phyloP scores from a whole-genome alignment of 2,113 vertebrate genomes.

The Morone chrysops region DNA sequence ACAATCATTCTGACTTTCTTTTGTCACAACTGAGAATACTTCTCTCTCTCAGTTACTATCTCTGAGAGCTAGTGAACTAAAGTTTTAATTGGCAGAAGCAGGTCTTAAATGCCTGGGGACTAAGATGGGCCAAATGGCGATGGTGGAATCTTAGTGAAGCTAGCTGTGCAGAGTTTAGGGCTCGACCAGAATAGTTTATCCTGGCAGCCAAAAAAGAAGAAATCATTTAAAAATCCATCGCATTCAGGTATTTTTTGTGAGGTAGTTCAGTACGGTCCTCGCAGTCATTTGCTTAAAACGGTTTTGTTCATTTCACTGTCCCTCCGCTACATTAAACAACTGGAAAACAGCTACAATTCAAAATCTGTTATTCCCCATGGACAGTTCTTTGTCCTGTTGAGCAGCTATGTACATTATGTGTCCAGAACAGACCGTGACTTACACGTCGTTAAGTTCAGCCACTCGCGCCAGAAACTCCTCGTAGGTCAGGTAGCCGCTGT shows the following conservation, averaged over 20 bases:
- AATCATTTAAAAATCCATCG: not conserved
- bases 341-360: not conserved
- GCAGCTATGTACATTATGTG: not conserved
- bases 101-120: not conserved
- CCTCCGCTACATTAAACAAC: not conserved
- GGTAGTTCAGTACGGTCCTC: not conserved
- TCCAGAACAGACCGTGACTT: constrained; percentile 73
- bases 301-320: not conserved
- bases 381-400: not conserved
- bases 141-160: not conserved
- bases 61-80: not conserved
- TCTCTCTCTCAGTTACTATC: not conserved
- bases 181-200: not conserved
- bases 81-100: constrained; percentile 13
- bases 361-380: no score
- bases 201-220: not conserved
- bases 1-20: not conserved
- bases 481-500: constrained; percentile 94
- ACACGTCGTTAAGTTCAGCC: constrained; percentile 97
- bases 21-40: not conserved
- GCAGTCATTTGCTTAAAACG: not conserved
- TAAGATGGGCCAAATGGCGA: not conserved
- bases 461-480: constrained; percentile 98
- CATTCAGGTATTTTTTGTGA: not conserved
- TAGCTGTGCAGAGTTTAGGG: not conserved